A percentile compares a stretch with the other conserved stretches of the same genome.
Conservation (phyloP, 2,113 vertebrate species). For the Micronycteris hirsuta region DNA sequence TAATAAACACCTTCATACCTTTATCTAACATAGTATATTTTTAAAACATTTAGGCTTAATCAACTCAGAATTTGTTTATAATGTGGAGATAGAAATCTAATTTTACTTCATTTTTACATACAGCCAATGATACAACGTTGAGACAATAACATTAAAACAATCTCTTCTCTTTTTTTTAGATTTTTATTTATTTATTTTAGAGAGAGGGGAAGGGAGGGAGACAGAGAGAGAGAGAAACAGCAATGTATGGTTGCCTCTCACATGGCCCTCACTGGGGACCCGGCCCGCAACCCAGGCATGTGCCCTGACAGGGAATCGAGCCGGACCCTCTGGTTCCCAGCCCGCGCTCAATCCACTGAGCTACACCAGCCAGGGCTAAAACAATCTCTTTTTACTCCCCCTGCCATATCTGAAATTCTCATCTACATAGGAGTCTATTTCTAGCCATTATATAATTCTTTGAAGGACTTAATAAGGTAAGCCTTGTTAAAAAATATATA, state of each 20-base stretch:
- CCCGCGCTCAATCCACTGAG: too few relatives aligned
- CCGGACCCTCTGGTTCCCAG: too few relatives aligned
- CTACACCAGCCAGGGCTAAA: too few relatives aligned
- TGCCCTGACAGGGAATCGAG: too few relatives aligned
- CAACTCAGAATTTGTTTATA: not conserved
- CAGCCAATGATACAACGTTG: not conserved
- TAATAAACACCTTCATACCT: not conserved
- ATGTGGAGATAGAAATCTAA: not conserved
- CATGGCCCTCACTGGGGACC: too few relatives aligned
- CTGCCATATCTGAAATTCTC: not conserved
- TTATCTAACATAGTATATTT: not conserved
- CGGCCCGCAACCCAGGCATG: too few relatives aligned
- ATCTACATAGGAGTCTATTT: not conserved
- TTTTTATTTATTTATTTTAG: too few relatives aligned
- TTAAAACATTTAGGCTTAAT: not conserved
- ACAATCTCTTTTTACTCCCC: too few relatives aligned
- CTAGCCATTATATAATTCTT: not conserved
- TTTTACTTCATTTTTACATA: not conserved
- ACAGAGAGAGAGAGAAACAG: too few relatives aligned
- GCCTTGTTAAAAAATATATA: not conserved
- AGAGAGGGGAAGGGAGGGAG: too few relatives aligned
- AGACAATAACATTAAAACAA: not conserved
- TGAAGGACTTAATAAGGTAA: not conserved
- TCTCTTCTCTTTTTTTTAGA: too few relatives aligned
- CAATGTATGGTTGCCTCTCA: too few relatives aligned